A percentile compares a stretch with the other conserved stretches of the same genome.
Conservation (phyloP, 2,888 invertebrate species). For the Monopis laevigella region DNA sequence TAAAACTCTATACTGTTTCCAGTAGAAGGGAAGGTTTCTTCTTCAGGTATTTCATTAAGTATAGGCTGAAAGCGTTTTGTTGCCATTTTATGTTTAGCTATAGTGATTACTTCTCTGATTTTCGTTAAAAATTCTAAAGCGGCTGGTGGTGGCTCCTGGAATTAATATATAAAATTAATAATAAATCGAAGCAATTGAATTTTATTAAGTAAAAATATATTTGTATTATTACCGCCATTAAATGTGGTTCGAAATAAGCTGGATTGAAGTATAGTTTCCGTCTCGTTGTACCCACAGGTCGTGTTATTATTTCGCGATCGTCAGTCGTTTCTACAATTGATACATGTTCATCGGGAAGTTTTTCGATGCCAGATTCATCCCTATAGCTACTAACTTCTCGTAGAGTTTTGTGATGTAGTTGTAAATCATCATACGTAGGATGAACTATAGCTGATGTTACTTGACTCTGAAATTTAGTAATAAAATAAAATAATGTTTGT, state of each 20-base stretch:
- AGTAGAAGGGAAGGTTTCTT: slow-evolving; percentile 65
- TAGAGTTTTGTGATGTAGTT: slow-evolving; percentile 30
- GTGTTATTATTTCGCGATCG: slow-evolving; percentile 71
- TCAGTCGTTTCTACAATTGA: slow-evolving; percentile 85
- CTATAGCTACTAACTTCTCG: slow-evolving; percentile 32
- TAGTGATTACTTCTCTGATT: slow-evolving; percentile 89
- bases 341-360: slow-evolving; percentile 85
- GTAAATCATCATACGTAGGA: slow-evolving; percentile 54
- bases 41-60: slow-evolving; percentile 83
- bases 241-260: slow-evolving; percentile 89
- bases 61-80: slow-evolving; percentile 82
- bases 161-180: slow-evolving; percentile 22
- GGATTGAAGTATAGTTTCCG: slow-evolving; percentile 90
- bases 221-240: slow-evolving; percentile 79
- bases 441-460: slow-evolving; percentile 79
- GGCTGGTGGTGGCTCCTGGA: slow-evolving; percentile 89
- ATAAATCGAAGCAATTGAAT: not conserved
- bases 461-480: slow-evolving; percentile 40
- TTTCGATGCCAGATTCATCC: slow-evolving; percentile 71
- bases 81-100: slow-evolving; percentile 89
- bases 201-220: no score
- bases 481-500: not conserved
- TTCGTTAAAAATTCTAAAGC: slow-evolving; percentile 89
- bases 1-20: slow-evolving; percentile 59
- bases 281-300: slow-evolving; percentile 75